Evolutionary conservation across 2,113 vertebrate genomes (phyloP).

Genomic region (Porphyrio hochstetteri): DNA sequence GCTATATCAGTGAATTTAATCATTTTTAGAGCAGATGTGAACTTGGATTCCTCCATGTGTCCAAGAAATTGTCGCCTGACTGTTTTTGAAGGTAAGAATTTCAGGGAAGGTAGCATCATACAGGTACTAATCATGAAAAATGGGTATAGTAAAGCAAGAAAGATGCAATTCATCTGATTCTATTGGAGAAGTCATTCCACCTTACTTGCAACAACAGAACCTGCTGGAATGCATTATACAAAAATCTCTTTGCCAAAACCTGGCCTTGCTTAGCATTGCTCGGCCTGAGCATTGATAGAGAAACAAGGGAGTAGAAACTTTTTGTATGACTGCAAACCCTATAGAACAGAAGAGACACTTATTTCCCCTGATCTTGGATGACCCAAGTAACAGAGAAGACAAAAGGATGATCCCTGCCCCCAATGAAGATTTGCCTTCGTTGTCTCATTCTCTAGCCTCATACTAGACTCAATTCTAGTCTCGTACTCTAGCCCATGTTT

Average conservation of each 20-base stretch:
- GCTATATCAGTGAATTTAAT: background rate
- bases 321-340: background rate
- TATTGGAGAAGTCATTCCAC: background rate
- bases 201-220: background rate
- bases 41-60: background rate
- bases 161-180: background rate
- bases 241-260: background rate
- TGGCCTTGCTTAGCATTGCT: background rate
- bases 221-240: background rate
- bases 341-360: fast-evolving
- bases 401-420: background rate
- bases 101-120: background rate
- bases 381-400: background rate
- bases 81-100: background rate
- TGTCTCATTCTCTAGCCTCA: too few species aligned
- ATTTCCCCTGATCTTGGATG: background rate
- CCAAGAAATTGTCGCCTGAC: background rate
- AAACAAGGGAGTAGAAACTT: background rate
- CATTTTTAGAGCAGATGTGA: background rate
- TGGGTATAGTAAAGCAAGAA: background rate
- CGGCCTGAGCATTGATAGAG: background rate
- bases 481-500: background rate
- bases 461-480: background rate
- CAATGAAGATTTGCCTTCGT: too few species aligned
- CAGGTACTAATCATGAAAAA: background rate